A percentile compares a stretch with the other conserved stretches of the same genome.
These are phyloP conservation scores for Okapia johnstoni DNA, from an alignment of 2,113 vertebrate species.

Conservation along the genomic window DNA sequence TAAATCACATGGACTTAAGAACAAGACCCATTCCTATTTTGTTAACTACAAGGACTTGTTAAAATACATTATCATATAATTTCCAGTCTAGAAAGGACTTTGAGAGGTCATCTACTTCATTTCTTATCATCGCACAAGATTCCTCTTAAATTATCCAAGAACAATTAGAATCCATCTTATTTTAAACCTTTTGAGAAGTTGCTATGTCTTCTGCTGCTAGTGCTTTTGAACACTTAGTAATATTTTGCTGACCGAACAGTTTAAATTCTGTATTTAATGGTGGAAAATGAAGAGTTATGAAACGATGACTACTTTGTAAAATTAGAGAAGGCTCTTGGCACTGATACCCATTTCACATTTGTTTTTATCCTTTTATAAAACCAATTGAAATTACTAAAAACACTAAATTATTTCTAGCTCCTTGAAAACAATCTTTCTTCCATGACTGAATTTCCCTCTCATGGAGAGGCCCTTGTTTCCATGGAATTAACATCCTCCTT, in stretches of 20 bases:
- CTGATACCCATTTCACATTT: neutral
- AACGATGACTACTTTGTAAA: slow-evolving; percentile 22
- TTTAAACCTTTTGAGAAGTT: slow-evolving; percentile 24
- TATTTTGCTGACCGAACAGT: neutral
- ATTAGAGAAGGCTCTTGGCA: neutral
- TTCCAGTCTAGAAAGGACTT: slow-evolving; percentile 26
- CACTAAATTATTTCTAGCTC: neutral
- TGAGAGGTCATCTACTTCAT: slow-evolving; percentile 18
- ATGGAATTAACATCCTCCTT: neutral
- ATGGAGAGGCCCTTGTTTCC: neutral
- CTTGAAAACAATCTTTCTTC: neutral
- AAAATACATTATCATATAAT: slow-evolving; percentile 44
- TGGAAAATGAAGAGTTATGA: neutral
- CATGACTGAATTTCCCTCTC: neutral
- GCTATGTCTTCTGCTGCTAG: neutral
- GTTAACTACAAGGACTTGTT: slow-evolving; percentile 42
- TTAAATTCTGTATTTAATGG: slow-evolving; percentile 29
- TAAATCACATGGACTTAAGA: slow-evolving; percentile 31
- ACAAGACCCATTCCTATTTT: slow-evolving; percentile 21
- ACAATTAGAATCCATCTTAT: slow-evolving; percentile 28
- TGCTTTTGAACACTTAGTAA: slow-evolving; percentile 24
- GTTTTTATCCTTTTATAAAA: slow-evolving; percentile 37
- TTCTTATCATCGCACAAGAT: slow-evolving; percentile 42
- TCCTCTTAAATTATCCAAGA: slow-evolving; percentile 14
- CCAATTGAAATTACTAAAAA: slow-evolving; percentile 19